Percentiles rank a stretch among this genome's conserved stretches.
These are phyloP conservation scores for Papilio dardanus DNA, from an alignment of 1,140 invertebrate species.

Conservation along the genomic window DNA sequence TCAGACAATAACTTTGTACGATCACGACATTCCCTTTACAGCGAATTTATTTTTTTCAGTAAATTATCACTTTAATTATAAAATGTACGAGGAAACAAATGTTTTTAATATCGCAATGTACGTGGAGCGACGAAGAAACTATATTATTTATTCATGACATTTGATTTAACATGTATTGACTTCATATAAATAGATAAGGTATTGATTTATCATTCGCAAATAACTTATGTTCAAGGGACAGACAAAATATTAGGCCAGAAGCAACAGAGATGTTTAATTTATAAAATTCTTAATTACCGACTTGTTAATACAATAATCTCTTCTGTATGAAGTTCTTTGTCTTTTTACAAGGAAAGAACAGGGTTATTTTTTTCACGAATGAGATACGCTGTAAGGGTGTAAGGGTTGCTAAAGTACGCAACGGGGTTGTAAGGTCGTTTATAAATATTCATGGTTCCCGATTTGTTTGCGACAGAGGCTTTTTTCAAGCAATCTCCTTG, in stretches of 20 bases:
- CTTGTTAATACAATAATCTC: not conserved
- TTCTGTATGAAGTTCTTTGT: not conserved
- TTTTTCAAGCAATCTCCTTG: constrained; percentile 24
- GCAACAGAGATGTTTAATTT: too few species aligned
- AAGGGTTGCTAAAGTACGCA: constrained; percentile 12
- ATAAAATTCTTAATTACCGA: not conserved
- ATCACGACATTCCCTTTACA: too few species aligned
- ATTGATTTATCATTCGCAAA: not conserved
- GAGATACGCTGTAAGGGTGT: constrained; percentile 8
- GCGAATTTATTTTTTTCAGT: too few species aligned
- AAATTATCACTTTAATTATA: too few species aligned
- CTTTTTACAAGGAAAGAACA: not conserved
- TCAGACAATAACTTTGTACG: too few species aligned
- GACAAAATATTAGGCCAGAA: not conserved
- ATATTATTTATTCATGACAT: not conserved
- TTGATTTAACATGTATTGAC: not conserved
- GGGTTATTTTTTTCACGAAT: not conserved
- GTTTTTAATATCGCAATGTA: not conserved
- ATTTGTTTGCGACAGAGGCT: constrained; percentile 25
- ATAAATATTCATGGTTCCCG: constrained; percentile 43
- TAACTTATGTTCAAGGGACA: not conserved
- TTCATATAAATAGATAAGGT: not conserved
- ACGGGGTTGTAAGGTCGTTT: constrained; percentile 38
- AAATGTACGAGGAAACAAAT: too few species aligned
- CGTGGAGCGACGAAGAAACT: not conserved